Evolutionary conservation across 2,113 vertebrate species (phyloP).

Genomic region (Passer montanus): DNA sequence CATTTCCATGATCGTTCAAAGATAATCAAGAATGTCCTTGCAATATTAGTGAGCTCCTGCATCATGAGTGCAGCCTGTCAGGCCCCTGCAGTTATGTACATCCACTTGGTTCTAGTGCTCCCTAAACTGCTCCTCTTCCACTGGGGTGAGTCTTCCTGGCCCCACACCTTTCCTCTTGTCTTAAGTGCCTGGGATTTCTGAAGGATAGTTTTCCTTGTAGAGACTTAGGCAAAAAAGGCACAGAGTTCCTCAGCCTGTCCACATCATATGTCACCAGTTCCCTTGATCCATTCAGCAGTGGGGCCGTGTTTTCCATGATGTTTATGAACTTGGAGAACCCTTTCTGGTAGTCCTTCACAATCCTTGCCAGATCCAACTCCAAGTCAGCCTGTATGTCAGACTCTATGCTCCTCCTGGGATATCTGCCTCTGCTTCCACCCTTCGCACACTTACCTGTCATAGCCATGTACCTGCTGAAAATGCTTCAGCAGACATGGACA

Average conservation of each 20-base stretch:
- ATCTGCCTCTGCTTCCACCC: not conserved
- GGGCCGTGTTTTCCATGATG: accelerated
- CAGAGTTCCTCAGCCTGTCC: not conserved
- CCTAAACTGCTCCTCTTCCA: not conserved
- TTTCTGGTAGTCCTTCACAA: not conserved
- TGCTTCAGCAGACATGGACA: not conserved
- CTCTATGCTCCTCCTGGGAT: not conserved
- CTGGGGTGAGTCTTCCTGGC: not conserved
- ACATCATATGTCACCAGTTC: not conserved
- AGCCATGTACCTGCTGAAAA: not conserved
- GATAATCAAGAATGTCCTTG: not conserved
- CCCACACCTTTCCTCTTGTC: not conserved
- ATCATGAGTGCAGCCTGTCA: not conserved
- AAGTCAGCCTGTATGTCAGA: not conserved
- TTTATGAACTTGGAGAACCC: not conserved
- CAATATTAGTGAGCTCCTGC: not conserved
- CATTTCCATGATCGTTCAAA: not conserved
- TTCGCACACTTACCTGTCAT: not conserved
- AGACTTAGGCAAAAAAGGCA: not conserved
- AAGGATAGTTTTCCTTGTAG: not conserved
- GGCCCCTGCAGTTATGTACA: not conserved
- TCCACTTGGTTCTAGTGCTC: not conserved
- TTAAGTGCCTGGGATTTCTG: not conserved
- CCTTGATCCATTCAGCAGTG: not conserved
- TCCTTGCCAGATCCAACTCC: not conserved